phyloP scores from a whole-genome alignment of 1,140 invertebrate species.

The Globodera rostochiensis region DNA sequence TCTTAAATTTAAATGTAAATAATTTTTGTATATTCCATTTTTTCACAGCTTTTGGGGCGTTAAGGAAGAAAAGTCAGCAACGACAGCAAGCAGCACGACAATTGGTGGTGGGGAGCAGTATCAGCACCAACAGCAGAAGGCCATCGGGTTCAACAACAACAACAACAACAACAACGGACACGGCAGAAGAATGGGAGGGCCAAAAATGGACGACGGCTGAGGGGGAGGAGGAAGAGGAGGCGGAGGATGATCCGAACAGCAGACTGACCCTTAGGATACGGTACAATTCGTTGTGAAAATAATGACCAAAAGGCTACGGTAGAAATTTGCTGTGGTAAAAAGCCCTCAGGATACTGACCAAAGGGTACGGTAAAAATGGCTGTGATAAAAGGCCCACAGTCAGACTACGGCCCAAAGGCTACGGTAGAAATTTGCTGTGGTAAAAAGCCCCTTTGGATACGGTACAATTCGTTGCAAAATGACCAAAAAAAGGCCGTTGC shows the following conservation, averaged over 20 bases:
- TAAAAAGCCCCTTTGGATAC: no score
- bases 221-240: not conserved
- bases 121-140: not conserved
- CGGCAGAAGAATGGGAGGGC: no score
- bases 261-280: slow-evolving; percentile 19
- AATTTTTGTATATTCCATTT: not conserved
- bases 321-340: no score
- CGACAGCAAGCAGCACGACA: slow-evolving; percentile 12
- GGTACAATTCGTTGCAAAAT: no score
- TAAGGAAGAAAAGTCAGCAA: slow-evolving; percentile 18
- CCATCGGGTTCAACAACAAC: not conserved
- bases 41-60: slow-evolving; percentile 4
- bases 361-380: no score
- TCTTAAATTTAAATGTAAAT: not conserved
- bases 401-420: no score
- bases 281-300: not conserved
- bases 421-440: no score
- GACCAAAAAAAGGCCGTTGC: no score
- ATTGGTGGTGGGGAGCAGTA: slow-evolving; percentile 6
- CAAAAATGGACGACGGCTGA: not conserved
- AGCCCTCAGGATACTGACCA: no score
- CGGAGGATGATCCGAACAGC: slow-evolving; percentile 13
- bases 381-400: no score
- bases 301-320: not conserved
- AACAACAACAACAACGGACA: not conserved